Conservation (phyloP, 2,888 invertebrate genomes). For the Platycheirus albimanus region DNA sequence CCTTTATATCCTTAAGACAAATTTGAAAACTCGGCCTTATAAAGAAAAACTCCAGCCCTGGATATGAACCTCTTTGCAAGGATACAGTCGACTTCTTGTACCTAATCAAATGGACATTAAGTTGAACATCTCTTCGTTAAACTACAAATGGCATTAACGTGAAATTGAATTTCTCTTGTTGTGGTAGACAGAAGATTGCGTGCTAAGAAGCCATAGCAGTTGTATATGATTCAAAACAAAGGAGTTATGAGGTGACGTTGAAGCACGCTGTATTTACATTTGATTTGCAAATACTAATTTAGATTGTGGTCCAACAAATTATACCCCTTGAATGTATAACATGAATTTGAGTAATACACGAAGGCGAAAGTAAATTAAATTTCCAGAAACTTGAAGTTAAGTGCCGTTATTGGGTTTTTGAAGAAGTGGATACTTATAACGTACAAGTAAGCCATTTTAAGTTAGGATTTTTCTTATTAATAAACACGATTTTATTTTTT, state of each 20-base stretch:
- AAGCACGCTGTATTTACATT: not conserved
- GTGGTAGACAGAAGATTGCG: slow-evolving; percentile 4
- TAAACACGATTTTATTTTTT: no score
- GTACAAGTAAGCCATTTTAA: no score
- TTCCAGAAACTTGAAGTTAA: not conserved
- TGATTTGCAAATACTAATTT: slow-evolving; percentile 25
- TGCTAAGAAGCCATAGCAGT: not conserved
- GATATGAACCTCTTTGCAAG: not conserved
- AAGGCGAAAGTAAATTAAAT: not conserved
- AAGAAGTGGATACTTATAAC: no score
- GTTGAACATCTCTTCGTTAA: not conserved
- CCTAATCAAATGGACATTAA: slow-evolving; percentile 13
- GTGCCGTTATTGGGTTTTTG: no score
- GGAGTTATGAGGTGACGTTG: not conserved
- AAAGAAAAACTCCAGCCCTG: slow-evolving; percentile 3
- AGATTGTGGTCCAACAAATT: not conserved
- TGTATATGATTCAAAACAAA: not conserved
- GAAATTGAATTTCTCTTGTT: slow-evolving; percentile 7
- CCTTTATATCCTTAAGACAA: no score
- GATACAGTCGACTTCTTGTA: not conserved
- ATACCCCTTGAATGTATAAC: not conserved
- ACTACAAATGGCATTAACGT: slow-evolving; percentile 2
- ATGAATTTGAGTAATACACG: not conserved
- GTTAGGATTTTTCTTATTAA: no score
- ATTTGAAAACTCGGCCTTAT: no score